phyloP scores from a whole-genome alignment of 2,113 vertebrate genomes.

The Etia nguti region DNA sequence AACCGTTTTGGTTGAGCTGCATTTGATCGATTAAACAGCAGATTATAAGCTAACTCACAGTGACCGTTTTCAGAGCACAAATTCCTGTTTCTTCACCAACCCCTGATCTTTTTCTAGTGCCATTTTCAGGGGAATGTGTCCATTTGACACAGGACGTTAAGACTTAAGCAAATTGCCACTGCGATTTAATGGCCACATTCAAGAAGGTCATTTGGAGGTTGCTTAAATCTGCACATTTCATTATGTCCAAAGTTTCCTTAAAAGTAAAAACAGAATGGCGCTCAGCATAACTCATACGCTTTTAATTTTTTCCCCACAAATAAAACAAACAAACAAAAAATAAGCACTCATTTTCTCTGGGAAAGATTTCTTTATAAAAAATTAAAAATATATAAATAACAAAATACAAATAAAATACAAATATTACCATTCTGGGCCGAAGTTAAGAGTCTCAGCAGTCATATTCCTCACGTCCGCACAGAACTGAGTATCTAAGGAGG shows the following conservation, averaged over 20 bases:
- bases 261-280: neutral
- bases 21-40: neutral
- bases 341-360: neutral
- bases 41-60: neutral
- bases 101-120: neutral
- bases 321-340: neutral
- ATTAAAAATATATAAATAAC: neutral
- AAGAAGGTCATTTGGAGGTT: neutral
- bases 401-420: neutral
- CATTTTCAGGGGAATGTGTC: neutral
- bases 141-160: neutral
- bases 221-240: neutral
- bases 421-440: slow-evolving; percentile 89
- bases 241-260: neutral
- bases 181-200: neutral
- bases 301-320: accelerated
- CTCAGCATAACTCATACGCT: neutral
- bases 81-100: neutral
- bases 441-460: slow-evolving; percentile 93
- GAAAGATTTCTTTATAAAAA: neutral
- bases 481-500: slow-evolving; percentile 70
- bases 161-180: neutral
- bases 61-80: neutral
- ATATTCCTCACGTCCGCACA: slow-evolving; percentile 78
- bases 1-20: neutral